Conservation (phyloP, 2,113 vertebrate genomes). For the Chascanopsetta lugubris region DNA sequence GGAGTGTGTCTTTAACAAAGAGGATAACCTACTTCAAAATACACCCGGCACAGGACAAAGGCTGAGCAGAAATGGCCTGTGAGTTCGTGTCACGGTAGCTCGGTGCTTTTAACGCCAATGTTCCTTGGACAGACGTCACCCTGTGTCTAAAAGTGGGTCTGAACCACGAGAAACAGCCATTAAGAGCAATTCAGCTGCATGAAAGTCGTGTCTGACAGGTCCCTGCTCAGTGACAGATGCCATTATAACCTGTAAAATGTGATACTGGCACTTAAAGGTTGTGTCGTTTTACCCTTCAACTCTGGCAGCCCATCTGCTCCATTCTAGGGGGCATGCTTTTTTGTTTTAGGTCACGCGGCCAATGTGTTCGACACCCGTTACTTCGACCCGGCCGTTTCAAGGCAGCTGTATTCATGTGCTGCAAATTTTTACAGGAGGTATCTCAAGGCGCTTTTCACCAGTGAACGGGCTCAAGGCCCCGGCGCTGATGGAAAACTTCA, state of each 20-base stretch:
- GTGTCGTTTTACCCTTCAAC: constrained; percentile 76
- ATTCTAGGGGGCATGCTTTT: constrained; percentile 46
- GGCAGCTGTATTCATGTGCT: background rate
- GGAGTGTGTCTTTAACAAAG: constrained; percentile 62
- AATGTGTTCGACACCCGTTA: constrained; percentile 29
- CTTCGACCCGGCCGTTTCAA: background rate
- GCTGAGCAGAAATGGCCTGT: constrained; percentile 39
- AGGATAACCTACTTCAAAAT: constrained; percentile 60
- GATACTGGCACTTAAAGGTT: constrained; percentile 81
- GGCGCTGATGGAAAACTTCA: background rate
- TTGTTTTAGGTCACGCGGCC: constrained; percentile 52
- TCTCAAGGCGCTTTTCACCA: background rate
- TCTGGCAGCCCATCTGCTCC: constrained; percentile 68
- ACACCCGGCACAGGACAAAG: constrained; percentile 53
- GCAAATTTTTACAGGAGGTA: background rate
- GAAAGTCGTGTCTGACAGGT: constrained; percentile 80
- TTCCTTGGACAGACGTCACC: constrained; percentile 67
- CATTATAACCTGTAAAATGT: constrained; percentile 83
- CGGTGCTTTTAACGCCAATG: constrained; percentile 65
- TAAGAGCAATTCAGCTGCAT: constrained; percentile 78
- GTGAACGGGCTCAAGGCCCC: background rate
- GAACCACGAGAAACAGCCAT: constrained; percentile 77
- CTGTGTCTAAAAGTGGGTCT: constrained; percentile 66
- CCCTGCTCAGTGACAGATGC: constrained; percentile 80
- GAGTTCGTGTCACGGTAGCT: constrained; percentile 55